Conservation (phyloP, 2,888 invertebrate species). For the Anthrax anthrax region DNA sequence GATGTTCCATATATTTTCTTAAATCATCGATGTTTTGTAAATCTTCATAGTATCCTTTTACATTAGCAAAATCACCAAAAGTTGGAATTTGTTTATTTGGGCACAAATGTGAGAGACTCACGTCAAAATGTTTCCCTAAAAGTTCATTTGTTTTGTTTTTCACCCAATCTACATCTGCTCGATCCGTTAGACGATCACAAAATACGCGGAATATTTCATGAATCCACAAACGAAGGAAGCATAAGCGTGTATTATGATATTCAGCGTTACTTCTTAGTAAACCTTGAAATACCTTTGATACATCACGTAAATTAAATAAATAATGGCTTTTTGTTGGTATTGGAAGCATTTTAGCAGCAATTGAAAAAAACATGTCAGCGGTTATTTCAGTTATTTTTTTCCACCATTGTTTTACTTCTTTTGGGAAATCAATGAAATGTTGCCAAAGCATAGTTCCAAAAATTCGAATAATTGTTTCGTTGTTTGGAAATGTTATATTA, state of each 20-base stretch:
- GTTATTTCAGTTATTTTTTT: slow-evolving; percentile 57
- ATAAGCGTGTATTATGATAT: slow-evolving; percentile 54
- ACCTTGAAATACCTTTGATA: slow-evolving; percentile 75
- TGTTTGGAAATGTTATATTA: slow-evolving; percentile 70
- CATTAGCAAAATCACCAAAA: slow-evolving; percentile 70
- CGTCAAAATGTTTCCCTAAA: slow-evolving; percentile 64
- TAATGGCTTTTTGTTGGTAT: slow-evolving; percentile 85
- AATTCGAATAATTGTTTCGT: slow-evolving; percentile 61
- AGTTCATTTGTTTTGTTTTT: slow-evolving; percentile 52
- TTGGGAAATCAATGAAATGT: slow-evolving; percentile 61
- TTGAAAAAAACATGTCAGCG: slow-evolving; percentile 61
- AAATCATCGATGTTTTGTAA: slow-evolving; percentile 46
- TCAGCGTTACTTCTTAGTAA: slow-evolving; percentile 62
- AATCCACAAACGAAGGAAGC: slow-evolving; percentile 68
- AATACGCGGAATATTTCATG: slow-evolving; percentile 79
- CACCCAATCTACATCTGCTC: slow-evolving; percentile 66
- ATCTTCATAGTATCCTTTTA: slow-evolving; percentile 66
- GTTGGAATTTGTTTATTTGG: slow-evolving; percentile 53
- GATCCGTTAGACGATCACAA: slow-evolving; percentile 66
- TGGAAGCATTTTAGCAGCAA: slow-evolving; percentile 60
- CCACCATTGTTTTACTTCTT: slow-evolving; percentile 58
- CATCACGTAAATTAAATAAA: slow-evolving; percentile 75
- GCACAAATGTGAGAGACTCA: slow-evolving; percentile 66
- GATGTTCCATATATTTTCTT: slow-evolving; percentile 38
- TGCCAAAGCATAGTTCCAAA: slow-evolving; percentile 74